These are phyloP conservation scores for Gallinago nigripennis DNA, from an alignment of 2,797 vertebrate genomes.

Conservation along the genomic window DNA sequence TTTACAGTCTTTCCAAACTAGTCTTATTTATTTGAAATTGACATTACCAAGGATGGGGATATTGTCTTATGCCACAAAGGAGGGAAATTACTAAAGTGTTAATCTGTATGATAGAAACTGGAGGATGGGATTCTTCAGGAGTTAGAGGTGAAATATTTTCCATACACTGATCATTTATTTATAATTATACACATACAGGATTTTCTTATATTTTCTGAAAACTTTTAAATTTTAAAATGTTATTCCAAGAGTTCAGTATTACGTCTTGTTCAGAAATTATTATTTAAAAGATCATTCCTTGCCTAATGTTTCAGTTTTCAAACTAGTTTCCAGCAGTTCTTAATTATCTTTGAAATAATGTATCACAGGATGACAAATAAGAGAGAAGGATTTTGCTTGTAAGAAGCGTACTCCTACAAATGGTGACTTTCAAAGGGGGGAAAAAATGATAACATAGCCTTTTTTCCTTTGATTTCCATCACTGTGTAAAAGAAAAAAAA, in stretches of 20 bases:
- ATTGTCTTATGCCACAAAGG: accelerated
- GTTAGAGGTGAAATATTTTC: not conserved
- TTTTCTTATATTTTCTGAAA: not conserved
- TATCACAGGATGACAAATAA: accelerated
- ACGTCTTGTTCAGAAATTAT: not conserved
- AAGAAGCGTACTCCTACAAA: not conserved
- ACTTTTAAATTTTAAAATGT: not conserved
- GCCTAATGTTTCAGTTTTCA: not conserved
- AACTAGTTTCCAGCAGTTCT: not conserved
- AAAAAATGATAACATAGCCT: not conserved
- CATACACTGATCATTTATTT: not conserved
- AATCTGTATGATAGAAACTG: not conserved
- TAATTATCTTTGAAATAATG: not conserved
- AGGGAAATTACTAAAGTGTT: not conserved
- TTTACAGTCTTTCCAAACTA: not conserved
- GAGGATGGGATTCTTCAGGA: not conserved
- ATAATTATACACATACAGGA: accelerated
- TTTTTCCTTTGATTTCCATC: not conserved
- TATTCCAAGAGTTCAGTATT: not conserved
- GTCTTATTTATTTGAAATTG: not conserved
- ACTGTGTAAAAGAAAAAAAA: not conserved
- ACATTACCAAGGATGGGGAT: not conserved
- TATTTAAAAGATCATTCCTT: not conserved
- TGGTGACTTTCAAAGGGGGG: not conserved
- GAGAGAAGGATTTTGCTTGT: not conserved